These are phyloP conservation scores for Megaceryle maxima DNA, from an alignment of 2,113 vertebrate species.

Conservation along the genomic window DNA sequence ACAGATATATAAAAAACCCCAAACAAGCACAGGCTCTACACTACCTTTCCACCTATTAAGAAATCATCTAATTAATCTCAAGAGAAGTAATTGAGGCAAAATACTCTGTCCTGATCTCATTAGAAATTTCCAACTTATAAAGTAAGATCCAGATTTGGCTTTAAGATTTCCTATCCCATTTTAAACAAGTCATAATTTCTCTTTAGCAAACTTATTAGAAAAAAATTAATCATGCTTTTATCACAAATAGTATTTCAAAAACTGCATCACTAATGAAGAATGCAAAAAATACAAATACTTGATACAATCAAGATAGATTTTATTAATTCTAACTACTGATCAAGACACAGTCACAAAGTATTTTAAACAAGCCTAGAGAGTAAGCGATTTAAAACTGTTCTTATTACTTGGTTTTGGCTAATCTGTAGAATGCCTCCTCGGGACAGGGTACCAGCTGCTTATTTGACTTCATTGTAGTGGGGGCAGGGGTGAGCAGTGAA, in stretches of 20 bases:
- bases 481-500: constrained; percentile 44
- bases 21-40: not conserved
- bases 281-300: not conserved
- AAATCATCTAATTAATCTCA: not conserved
- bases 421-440: constrained; percentile 59
- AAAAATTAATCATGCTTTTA: not conserved
- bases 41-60: not conserved
- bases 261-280: not conserved
- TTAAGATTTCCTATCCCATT: not conserved
- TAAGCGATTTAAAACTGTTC: constrained; percentile 44
- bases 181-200: not conserved
- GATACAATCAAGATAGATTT: not conserved
- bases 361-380: constrained; percentile 31
- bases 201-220: not conserved
- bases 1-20: not conserved
- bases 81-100: not conserved
- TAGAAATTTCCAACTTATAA: not conserved
- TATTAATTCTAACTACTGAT: not conserved
- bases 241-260: not conserved
- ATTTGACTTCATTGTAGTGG: constrained; percentile 49
- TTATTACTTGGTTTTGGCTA: constrained; percentile 60
- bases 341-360: constrained; percentile 11
- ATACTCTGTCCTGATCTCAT: not conserved
- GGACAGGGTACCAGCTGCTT: constrained; percentile 47
- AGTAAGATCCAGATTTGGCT: not conserved